Conservation (phyloP, 1,140 invertebrate genomes). For the Platorchestia sp. region DNA sequence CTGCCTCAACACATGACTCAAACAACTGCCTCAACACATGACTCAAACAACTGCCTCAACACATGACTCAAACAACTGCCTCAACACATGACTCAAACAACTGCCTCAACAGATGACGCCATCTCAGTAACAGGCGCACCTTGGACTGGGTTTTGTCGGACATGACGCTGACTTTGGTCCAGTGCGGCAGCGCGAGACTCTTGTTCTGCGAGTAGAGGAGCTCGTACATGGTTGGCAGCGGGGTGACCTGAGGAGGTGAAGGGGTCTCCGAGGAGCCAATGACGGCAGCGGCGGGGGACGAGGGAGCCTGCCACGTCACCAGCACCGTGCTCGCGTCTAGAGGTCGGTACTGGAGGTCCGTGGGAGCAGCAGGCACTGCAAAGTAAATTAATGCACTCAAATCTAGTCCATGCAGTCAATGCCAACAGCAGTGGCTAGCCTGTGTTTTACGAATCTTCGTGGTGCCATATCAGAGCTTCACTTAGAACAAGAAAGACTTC, state of each 20-base stretch:
- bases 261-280: background rate
- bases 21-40: no score
- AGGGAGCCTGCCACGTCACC: constrained; percentile 72
- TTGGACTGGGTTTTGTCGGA: background rate
- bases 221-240: constrained; percentile 61
- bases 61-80: no score
- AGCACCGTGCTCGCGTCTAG: constrained; percentile 72
- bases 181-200: constrained; percentile 58
- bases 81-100: no score
- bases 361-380: constrained; percentile 74
- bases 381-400: constrained; percentile 61
- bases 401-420: no score
- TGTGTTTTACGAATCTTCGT: no score
- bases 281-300: background rate
- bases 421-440: no score
- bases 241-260: background rate
- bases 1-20: no score
- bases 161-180: constrained; percentile 55
- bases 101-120: no score
- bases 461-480: no score
- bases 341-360: constrained; percentile 73
- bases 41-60: no score
- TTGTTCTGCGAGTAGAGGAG: constrained; percentile 64
- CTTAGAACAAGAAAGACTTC: no score
- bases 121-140: background rate